These are phyloP conservation scores for Clarias gariepinus DNA, from an alignment of 2,113 vertebrate species.

Conservation along the genomic window DNA sequence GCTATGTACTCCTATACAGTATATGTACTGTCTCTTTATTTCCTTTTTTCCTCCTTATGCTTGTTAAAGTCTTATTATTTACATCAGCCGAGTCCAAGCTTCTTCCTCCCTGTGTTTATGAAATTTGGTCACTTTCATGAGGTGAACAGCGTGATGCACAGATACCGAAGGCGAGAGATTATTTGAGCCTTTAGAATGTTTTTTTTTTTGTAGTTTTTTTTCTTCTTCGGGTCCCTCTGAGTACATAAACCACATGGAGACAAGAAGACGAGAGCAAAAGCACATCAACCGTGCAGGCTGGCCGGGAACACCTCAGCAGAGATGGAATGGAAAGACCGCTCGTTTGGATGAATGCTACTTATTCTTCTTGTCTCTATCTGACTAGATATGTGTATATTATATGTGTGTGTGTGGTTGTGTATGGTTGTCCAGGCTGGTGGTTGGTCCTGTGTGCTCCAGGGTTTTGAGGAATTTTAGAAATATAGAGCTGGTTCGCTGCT, in stretches of 20 bases:
- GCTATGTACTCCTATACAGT: constrained; percentile 25
- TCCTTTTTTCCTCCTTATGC: constrained; percentile 5
- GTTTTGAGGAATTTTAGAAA: constrained; percentile 75
- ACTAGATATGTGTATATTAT: not conserved
- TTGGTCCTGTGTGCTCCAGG: constrained; percentile 49
- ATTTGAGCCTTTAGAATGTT: constrained; percentile 5
- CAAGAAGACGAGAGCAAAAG: constrained; percentile 23
- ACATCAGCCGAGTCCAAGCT: not conserved
- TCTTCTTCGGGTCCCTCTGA: not conserved
- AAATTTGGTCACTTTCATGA: constrained; percentile 53
- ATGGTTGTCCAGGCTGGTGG: constrained; percentile 46
- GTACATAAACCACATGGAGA: not conserved
- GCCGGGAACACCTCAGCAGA: constrained; percentile 51
- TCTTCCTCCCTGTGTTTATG: constrained; percentile 16
- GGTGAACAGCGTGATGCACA: constrained; percentile 30
- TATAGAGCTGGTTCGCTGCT: constrained; percentile 95
- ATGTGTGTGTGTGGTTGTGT: constrained; percentile 6
- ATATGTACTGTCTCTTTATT: constrained; percentile 35
- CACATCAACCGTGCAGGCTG: constrained; percentile 55
- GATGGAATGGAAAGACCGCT: constrained; percentile 35
- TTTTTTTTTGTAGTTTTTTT: too few relatives aligned
- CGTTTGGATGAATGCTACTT: constrained; percentile 31
- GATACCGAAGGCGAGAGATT: not conserved
- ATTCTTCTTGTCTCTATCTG: constrained; percentile 18
- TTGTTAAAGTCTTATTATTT: constrained; percentile 16